Conservation (phyloP, 2,888 invertebrate genomes). For the Cynaeus angustus region DNA sequence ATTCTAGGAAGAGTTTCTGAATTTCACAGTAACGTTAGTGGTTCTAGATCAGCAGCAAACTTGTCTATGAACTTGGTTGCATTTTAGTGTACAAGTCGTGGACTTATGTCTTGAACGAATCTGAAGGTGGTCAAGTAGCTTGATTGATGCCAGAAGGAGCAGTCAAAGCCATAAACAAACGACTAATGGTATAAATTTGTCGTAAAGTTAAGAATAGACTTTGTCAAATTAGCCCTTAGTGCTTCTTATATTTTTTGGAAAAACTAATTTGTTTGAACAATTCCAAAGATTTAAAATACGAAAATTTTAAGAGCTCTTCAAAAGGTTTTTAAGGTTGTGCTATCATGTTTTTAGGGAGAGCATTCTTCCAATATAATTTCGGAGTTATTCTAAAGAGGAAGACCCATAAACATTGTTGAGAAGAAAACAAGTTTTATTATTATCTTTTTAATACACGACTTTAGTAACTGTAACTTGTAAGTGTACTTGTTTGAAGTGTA, state of each 20-base stretch:
- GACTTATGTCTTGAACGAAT: constrained; percentile 75
- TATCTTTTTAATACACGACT: no score
- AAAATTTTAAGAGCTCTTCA: constrained; percentile 80
- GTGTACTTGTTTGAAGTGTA: no score
- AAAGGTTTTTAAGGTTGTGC: constrained; percentile 83
- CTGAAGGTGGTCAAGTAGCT: constrained; percentile 76
- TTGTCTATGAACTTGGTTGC: constrained; percentile 75
- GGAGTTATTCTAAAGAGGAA: no score
- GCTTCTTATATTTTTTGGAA: constrained; percentile 93
- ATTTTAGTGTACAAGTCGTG: constrained; percentile 79
- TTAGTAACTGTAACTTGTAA: no score
- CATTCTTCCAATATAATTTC: no score
- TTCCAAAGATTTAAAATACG: constrained; percentile 81
- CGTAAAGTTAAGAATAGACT: constrained; percentile 82
- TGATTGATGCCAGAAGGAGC: constrained; percentile 92
- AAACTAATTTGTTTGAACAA: constrained; percentile 89
- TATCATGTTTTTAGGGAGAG: no score
- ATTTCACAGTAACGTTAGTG: constrained; percentile 71
- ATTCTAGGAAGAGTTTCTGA: constrained; percentile 74
- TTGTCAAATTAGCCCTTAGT: constrained; percentile 77
- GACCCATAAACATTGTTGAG: no score
- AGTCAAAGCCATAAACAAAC: constrained; percentile 88
- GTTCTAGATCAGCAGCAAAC: constrained; percentile 82
- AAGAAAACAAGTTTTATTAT: no score
- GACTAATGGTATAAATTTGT: constrained; percentile 84